These are phyloP conservation scores for Characodon lateralis DNA, from an alignment of 2,797 vertebrate species.

Conservation along the genomic window DNA sequence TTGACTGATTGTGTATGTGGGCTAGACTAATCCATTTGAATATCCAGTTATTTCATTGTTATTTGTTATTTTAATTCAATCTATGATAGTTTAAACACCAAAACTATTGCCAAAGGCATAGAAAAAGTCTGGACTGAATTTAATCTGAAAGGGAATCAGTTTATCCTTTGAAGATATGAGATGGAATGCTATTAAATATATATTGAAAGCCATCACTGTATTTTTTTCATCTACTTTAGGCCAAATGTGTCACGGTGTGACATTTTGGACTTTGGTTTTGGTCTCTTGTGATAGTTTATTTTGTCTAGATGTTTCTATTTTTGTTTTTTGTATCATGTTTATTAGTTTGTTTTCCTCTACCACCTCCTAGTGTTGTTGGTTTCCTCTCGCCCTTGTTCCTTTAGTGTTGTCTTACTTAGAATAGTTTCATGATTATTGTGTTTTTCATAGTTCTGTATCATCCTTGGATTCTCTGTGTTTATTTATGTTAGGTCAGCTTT, in stretches of 20 bases:
- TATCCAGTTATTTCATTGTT: neutral
- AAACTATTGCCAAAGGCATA: neutral
- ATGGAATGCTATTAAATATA: neutral
- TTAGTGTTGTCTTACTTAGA: too few relatives aligned
- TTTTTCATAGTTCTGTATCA: too few relatives aligned
- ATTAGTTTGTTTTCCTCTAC: too few relatives aligned
- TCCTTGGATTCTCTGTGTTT: too few relatives aligned
- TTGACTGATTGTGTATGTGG: neutral
- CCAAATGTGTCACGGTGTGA: neutral
- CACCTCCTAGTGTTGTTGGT: too few relatives aligned
- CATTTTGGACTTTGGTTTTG: too few relatives aligned
- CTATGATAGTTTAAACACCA: neutral
- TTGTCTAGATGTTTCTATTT: too few relatives aligned
- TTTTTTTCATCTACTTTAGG: neutral
- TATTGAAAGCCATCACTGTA: neutral
- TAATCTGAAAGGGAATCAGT: neutral
- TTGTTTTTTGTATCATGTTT: too few relatives aligned
- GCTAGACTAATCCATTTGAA: neutral
- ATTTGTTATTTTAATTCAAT: neutral
- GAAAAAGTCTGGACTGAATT: slow-evolving; percentile 3
- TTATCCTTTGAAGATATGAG: neutral
- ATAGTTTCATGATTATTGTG: too few relatives aligned
- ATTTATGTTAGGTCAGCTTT: too few relatives aligned
- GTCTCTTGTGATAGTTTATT: too few relatives aligned
- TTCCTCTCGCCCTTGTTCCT: too few relatives aligned